Evolutionary conservation across 2,113 vertebrate species (phyloP).

Genomic region (Peromyscus californicus): DNA sequence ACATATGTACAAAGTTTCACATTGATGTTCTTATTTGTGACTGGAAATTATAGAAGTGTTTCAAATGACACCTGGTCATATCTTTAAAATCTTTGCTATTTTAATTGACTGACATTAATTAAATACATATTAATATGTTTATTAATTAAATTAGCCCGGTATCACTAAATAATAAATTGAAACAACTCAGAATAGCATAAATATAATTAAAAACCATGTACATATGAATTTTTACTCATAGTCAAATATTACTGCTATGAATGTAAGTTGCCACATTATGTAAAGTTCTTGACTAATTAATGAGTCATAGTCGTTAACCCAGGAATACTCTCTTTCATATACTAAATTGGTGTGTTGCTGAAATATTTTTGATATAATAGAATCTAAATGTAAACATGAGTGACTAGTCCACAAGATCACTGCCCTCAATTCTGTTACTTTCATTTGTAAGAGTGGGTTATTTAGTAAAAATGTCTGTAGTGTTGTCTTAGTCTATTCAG

Average conservation of each 20-base stretch:
- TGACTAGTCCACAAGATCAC: not conserved
- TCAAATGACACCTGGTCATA: not conserved
- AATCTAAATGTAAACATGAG: not conserved
- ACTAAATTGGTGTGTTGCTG: not conserved
- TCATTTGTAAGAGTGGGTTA: not conserved
- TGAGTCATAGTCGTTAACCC: not conserved
- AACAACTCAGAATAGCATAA: not conserved
- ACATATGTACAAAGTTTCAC: not conserved
- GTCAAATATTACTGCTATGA: not conserved
- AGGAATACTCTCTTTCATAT: not conserved
- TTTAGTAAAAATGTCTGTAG: not conserved
- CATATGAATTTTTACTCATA: not conserved
- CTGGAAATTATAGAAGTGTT: not conserved
- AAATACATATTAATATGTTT: not conserved
- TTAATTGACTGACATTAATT: constrained; percentile 10
- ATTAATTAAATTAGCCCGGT: not conserved
- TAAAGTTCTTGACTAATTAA: not conserved
- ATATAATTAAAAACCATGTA: not conserved
- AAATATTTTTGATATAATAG: not conserved
- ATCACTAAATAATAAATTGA: not conserved
- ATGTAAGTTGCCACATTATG: not conserved
- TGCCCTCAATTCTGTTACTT: not conserved
- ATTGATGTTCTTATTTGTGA: not conserved
- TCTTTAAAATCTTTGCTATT: not conserved
- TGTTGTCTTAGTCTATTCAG: not conserved